Evolutionary conservation across 2,888 invertebrate genomes (phyloP), one percentile per base, ranked within the genome.

Genomic region (Esperia sulphurella): DNA sequence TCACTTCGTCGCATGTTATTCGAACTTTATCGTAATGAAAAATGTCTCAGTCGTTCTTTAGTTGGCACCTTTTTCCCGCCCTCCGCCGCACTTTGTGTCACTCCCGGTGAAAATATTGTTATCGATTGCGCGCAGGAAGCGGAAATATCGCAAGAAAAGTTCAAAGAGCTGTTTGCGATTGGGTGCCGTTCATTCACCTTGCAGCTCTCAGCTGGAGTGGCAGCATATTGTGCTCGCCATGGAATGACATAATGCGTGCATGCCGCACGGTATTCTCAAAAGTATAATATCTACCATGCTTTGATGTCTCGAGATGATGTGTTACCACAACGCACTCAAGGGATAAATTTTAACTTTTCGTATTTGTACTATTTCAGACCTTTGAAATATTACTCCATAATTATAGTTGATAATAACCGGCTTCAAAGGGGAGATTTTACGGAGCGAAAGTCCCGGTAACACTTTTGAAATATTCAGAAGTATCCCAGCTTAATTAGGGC

Each of bases 401-500:
- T 68, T 63, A 68, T 65, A 64, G 64, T 61, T 61, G 59, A 67
- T 68, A 64, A 67, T 64, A 65, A 64, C 63, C 58, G 59, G 64
- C 59, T 66, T 67, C 61, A 63, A 59, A 69, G 57, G 58, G 61
- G 57, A 59, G 60, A 69, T 66, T 63, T 61, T 60, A 51, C 54
- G 61, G 58, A 59, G 56, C 50, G 45, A 41, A 49, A 53, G 58
- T 57, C 60, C 59, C 50, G 55, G 58, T 14, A 43, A 46, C 57
- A 59, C 63, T 66, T 70, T 70, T 75, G 69, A 76, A 76, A 76
- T 76, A 78, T 79, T 76, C 73, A 75, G 61, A 72, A 75, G 77
- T 77, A 76, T 68, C 66, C 75, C 76, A 63, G 72, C 72, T 78
- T 83, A 81, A 83, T 83, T 82, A 80, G 77, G 63, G 63, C 59